Evolutionary conservation across 2,888 invertebrate genomes (phyloP).

Genomic region (Rotaria sp.): DNA sequence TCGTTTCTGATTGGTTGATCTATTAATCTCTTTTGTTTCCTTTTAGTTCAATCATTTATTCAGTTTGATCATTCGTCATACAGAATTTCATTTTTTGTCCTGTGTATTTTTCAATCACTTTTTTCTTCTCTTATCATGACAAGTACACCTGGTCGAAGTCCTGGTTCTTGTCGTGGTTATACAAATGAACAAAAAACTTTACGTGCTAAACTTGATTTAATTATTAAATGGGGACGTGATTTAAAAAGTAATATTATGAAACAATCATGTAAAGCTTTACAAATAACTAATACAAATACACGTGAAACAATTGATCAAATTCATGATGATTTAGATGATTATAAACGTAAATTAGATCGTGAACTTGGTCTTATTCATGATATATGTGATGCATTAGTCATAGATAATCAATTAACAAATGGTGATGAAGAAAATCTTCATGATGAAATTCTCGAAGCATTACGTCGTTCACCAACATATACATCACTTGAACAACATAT

Average conservation of each 20-base stretch:
- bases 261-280: slow-evolving; percentile 10
- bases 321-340: slow-evolving; percentile 16
- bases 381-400: background rate
- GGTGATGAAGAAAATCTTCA: background rate
- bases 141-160: background rate
- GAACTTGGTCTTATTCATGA: slow-evolving; percentile 3
- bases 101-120: background rate
- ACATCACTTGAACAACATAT: slow-evolving; percentile 5
- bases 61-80: background rate
- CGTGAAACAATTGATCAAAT: background rate
- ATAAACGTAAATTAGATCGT: slow-evolving; percentile 3
- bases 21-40: background rate
- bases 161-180: background rate
- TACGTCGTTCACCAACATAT: slow-evolving; percentile 12
- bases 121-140: background rate
- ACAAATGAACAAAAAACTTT: background rate
- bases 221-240: background rate
- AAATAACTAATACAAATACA: background rate
- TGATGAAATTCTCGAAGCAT: background rate
- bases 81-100: background rate
- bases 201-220: background rate
- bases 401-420: background rate
- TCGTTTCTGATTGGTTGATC: background rate
- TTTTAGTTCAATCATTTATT: background rate
- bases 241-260: background rate